Evolutionary conservation across 2,113 vertebrate species (phyloP).

Genomic region (Cololabis saira): DNA sequence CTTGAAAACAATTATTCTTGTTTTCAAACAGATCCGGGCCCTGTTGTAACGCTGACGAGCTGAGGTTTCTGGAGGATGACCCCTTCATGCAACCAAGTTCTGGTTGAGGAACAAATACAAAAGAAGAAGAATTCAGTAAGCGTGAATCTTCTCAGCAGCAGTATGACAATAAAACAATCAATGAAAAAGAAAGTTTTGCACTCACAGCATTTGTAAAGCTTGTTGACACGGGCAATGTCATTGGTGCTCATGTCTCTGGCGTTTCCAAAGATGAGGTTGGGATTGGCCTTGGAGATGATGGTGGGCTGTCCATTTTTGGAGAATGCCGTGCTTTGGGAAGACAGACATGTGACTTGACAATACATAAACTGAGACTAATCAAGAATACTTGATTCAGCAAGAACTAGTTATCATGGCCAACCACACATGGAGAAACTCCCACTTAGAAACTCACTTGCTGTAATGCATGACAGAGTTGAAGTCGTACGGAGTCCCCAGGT

Average conservation of each 20-base stretch:
- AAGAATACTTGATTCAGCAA: too few relatives aligned
- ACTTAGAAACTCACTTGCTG: conserved; percentile 53
- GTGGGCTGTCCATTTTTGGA: not conserved
- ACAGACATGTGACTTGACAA: not conserved
- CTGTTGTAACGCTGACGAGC: not conserved
- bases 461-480: conserved; percentile 76
- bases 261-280: not conserved
- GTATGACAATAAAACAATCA: too few relatives aligned
- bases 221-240: not conserved
- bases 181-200: not conserved
- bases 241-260: not conserved
- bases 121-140: not conserved
- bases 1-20: too few relatives aligned
- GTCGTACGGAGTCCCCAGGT: conserved; percentile 70
- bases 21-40: not conserved
- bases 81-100: not conserved
- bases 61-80: conserved; percentile 1
- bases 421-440: too few relatives aligned
- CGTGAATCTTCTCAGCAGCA: not conserved
- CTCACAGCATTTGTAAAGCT: not conserved
- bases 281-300: not conserved
- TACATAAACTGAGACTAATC: too few relatives aligned
- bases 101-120: not conserved
- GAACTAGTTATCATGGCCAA: too few relatives aligned
- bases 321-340: not conserved